Base-by-base conservation (phyloP, 2,888 invertebrate species). In the Dascillus cervinus region DNA sequence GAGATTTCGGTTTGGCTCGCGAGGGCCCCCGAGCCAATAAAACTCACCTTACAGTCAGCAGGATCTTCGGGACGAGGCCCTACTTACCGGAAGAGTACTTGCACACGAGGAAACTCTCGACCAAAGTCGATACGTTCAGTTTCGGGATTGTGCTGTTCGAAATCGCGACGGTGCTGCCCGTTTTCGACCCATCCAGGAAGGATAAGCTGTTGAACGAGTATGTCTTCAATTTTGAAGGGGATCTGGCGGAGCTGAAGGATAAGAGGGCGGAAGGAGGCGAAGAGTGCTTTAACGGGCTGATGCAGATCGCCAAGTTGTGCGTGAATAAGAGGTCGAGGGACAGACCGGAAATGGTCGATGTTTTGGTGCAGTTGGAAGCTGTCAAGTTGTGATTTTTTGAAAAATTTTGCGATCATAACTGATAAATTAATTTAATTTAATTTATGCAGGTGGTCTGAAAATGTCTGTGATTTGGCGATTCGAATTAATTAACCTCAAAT, bases 81-180 rank as follows among this genome's bases (percentile, higher is more conserved):
- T 97, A 97, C 64, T 68, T 97, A 3, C 96, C 96, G 0, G 80
- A 82, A 12, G 96, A 97, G 60, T 96, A 92, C 62, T 66, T 90
- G 0, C 68, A 77, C 8, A 75, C 75, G 0, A 79, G 77, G 43
- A 77, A 79, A 33, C 73, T 96, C 1, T 91, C 92, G 0, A 82
- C 88, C 0, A 92, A 94, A 52, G 83, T 96, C 2, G 96, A 97
- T 58, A 89, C 90, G 0, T 96, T 82, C 64, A 90, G 92, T 58
- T 97, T 83, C 66, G 96, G 96, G 3, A 83, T 95, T 29, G 87
- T 94, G 0, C 56, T 90, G 26, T 73, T 87, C 33, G 92, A 94
- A 66, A 63, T 89, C 39, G 84, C 86, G 3, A 89, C 88, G 0
- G 82, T 82, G 0, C 64, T 81, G 32, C 66, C 75, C 8, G 79